Conservation (phyloP, 2,113 vertebrate genomes). For the Nibea albiflora region DNA sequence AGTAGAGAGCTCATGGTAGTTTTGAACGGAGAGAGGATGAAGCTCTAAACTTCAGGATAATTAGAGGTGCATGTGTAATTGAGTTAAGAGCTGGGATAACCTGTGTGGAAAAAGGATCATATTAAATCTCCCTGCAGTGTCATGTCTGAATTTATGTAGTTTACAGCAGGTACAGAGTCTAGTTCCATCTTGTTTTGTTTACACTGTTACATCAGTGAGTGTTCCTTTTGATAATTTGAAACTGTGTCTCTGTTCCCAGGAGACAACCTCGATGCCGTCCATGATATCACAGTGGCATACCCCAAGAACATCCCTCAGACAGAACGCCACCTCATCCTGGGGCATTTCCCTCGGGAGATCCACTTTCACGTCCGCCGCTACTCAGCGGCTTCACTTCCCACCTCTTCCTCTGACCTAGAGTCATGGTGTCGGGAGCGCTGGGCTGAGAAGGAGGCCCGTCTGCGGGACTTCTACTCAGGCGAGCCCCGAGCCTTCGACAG, state of each 20-base stretch:
- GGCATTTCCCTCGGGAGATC: constrained; percentile 94
- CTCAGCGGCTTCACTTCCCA: constrained; percentile 85
- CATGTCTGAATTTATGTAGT: constrained; percentile 6
- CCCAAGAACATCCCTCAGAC: constrained; percentile 97
- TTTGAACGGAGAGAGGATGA: constrained; percentile 27
- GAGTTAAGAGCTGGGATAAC: constrained; percentile 16
- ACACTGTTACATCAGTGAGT: neutral
- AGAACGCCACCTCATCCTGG: constrained; percentile 91
- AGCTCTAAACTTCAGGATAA: constrained; percentile 28
- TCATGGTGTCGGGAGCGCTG: constrained; percentile 94
- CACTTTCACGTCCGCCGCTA: constrained; percentile 94
- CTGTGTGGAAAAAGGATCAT: constrained; percentile 11
- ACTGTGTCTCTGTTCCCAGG: constrained; percentile 77
- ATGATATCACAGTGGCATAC: constrained; percentile 97
- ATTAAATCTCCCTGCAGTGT: constrained; percentile 16
- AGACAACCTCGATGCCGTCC: constrained; percentile 93
- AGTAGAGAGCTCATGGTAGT: neutral
- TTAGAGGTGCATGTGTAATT: constrained; percentile 28
- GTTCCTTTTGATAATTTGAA: neutral
- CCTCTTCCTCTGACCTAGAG: constrained; percentile 85
- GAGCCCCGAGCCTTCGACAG: constrained; percentile 83
- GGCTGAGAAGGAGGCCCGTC: constrained; percentile 93
- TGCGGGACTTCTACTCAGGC: constrained; percentile 89
- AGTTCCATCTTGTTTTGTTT: neutral
- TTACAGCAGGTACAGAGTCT: neutral